phyloP scores from a whole-genome alignment of 2,888 invertebrate genomes.

The Volucella inanis region DNA sequence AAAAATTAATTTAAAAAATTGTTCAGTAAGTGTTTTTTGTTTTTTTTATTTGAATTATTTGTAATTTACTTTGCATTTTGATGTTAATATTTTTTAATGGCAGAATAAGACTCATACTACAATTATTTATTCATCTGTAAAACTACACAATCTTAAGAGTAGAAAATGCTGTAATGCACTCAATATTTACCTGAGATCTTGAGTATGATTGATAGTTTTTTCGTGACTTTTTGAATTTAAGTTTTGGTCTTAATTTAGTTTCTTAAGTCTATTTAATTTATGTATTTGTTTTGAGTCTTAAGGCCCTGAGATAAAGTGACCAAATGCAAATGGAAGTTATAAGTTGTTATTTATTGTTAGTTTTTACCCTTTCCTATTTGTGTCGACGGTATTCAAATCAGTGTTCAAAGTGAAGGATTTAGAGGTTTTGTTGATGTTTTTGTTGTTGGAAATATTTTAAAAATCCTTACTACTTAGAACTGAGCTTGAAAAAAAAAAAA shows the following conservation, averaged over 20 bases:
- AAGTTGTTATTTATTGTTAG: constrained; percentile 35
- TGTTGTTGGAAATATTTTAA: no score
- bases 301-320: constrained; percentile 65
- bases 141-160: constrained; percentile 31
- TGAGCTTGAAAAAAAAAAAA: no score
- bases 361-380: constrained; percentile 7
- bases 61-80: constrained; percentile 25
- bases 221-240: constrained; percentile 5
- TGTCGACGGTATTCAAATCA: background rate
- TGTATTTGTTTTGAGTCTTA: constrained; percentile 59
- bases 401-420: constrained; percentile 8
- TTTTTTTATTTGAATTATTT: constrained; percentile 3
- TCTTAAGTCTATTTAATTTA: constrained; percentile 61
- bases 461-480: no score
- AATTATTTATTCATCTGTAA: constrained; percentile 4
- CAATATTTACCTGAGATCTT: constrained; percentile 66
- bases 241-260: constrained; percentile 40
- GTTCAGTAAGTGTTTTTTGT: constrained; percentile 2
- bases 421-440: background rate
- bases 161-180: constrained; percentile 45
- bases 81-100: constrained; percentile 28
- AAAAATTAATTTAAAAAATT: constrained; percentile 47
- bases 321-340: constrained; percentile 68
- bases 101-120: constrained; percentile 45
- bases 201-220: constrained; percentile 51